Percentiles rank a stretch among this genome's conserved stretches.
Conservation (phyloP, 2,888 invertebrate species). For the Acholoe squamosa region DNA sequence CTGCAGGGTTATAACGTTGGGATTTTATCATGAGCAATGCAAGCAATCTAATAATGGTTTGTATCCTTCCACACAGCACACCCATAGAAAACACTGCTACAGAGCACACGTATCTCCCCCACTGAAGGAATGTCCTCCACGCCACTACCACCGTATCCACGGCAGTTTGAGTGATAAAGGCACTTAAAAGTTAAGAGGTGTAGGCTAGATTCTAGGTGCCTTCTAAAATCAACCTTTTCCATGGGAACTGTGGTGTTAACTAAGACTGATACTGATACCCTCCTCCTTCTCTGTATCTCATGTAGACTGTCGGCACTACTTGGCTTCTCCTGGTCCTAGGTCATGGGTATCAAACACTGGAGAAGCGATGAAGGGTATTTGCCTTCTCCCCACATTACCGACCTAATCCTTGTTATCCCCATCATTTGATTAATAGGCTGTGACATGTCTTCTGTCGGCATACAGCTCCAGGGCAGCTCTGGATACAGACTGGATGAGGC, state of each 20-base stretch:
- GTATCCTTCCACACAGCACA: too few species aligned
- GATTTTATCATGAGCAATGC: too few species aligned
- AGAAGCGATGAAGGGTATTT: not conserved
- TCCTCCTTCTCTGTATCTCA: not conserved
- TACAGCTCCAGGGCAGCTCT: not conserved
- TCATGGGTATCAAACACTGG: constrained; percentile 18
- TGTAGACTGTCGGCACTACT: not conserved
- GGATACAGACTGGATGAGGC: not conserved
- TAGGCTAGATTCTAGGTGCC: not conserved
- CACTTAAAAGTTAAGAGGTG: not conserved
- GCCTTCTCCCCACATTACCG: not conserved
- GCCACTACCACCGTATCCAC: too few species aligned
- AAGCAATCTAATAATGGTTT: too few species aligned
- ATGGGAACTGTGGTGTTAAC: not conserved
- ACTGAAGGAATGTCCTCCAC: too few species aligned
- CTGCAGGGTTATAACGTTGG: too few species aligned
- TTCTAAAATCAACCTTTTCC: not conserved
- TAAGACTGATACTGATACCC: not conserved
- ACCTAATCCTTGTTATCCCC: constrained; percentile 9
- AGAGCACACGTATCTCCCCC: too few species aligned
- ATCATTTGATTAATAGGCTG: not conserved
- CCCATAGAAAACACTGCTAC: too few species aligned
- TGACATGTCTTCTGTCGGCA: not conserved
- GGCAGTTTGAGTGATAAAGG: not conserved
- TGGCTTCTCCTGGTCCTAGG: not conserved